A percentile compares a stretch with the other conserved stretches of the same genome.
phyloP scores from a whole-genome alignment of 1,140 invertebrate genomes.

The Diorhabda carinulata region DNA sequence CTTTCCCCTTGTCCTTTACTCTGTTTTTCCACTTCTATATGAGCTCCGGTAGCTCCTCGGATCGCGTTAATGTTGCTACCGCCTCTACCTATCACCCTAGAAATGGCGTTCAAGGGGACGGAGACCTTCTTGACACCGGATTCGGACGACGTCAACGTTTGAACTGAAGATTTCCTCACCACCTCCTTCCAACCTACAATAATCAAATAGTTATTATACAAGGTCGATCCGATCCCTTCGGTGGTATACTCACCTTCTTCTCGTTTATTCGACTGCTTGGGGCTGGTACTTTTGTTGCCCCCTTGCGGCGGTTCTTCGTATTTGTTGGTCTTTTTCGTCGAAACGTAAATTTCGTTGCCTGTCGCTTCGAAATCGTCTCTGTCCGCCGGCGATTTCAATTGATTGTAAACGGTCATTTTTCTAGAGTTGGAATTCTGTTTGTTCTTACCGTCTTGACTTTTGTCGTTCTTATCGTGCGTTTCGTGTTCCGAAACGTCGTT shows the following conservation, averaged over 20 bases:
- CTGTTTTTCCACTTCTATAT: conserved; percentile 97
- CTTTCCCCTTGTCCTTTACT: conserved; percentile 90
- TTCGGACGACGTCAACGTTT: conserved; percentile 52
- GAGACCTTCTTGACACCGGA: conserved; percentile 76
- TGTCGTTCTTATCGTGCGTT: conserved; percentile 11
- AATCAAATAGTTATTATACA: conserved; percentile 54
- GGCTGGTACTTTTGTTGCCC: conserved; percentile 52
- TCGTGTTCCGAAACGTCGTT: conserved; percentile 10
- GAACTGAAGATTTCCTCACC: conserved; percentile 70
- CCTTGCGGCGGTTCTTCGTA: conserved; percentile 20
- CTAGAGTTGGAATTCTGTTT: conserved; percentile 35
- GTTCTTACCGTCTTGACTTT: conserved; percentile 8
- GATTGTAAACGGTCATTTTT: conserved; percentile 57
- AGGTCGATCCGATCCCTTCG: no score
- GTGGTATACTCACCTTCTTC: conserved; percentile 65
- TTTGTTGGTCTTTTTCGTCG: conserved; percentile 36
- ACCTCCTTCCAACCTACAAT: conserved; percentile 88
- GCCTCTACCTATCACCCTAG: conserved; percentile 90
- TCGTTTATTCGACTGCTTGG: conserved; percentile 67
- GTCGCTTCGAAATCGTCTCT: conserved; percentile 67
- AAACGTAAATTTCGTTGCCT: conserved; percentile 57
- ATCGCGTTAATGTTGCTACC: conserved; percentile 98
- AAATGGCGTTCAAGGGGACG: conserved; percentile 91
- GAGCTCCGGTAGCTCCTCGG: conserved; percentile 86
- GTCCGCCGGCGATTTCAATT: conserved; percentile 60